Conservation (phyloP, 2,797 vertebrate genomes). For the Dicrostonyx torquatus region DNA sequence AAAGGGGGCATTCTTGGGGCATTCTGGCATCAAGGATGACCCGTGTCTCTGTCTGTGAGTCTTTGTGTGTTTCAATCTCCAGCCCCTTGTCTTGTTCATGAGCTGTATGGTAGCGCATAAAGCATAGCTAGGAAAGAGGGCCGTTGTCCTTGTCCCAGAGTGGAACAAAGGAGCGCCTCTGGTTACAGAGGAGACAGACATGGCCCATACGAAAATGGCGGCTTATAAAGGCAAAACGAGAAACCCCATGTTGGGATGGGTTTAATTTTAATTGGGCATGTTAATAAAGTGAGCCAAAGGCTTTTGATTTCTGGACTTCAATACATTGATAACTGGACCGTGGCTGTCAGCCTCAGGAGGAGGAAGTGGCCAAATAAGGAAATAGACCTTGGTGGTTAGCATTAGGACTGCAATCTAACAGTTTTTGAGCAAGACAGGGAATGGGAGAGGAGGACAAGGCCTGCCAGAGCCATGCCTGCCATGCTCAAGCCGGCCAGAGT, state of each 20-base stretch:
- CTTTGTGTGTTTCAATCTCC: too few relatives aligned
- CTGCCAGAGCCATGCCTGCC: neutral
- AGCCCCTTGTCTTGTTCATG: too few relatives aligned
- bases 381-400: neutral
- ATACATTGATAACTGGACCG: neutral
- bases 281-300: neutral
- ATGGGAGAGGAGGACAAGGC: neutral
- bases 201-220: neutral
- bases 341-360: neutral
- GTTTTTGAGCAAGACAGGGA: neutral
- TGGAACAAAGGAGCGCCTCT: neutral
- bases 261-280: neutral
- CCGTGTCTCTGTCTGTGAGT: too few relatives aligned
- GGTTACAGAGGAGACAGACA: neutral
- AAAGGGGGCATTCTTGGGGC: too few relatives aligned
- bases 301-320: neutral
- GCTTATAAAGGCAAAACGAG: neutral
- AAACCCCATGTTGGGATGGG: neutral
- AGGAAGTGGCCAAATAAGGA: neutral
- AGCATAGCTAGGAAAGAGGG: neutral
- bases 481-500: neutral
- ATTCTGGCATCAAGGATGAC: too few relatives aligned
- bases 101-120: too few relatives aligned
- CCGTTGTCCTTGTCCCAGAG: neutral
- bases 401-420: neutral